Evolutionary conservation across 1,140 invertebrate genomes (phyloP).

Genomic region (Ruditapes philippinarum): DNA sequence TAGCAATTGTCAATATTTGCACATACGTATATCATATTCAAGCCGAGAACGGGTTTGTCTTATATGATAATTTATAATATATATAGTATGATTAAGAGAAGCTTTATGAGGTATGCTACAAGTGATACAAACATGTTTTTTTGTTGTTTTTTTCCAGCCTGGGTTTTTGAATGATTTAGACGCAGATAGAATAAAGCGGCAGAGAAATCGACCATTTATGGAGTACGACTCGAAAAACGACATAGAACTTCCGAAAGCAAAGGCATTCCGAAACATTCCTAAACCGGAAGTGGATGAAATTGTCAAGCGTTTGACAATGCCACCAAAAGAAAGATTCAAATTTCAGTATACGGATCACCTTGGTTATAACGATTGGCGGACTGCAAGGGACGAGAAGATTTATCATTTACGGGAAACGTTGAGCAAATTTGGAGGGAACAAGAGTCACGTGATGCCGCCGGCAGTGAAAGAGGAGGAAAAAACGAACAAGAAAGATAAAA

Average conservation of each 20-base stretch:
- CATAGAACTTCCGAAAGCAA: slow-evolving; percentile 37
- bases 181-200: not conserved
- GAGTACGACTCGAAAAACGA: slow-evolving; percentile 41
- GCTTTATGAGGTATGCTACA: too few species aligned
- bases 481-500: not conserved
- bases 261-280: slow-evolving; percentile 4
- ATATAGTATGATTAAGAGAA: too few species aligned
- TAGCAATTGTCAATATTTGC: too few species aligned
- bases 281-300: slow-evolving; percentile 20
- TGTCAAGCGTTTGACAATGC: slow-evolving; percentile 42
- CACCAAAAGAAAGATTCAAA: slow-evolving; percentile 29
- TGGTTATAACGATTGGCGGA: slow-evolving; percentile 40
- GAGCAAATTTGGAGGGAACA: slow-evolving; percentile 27
- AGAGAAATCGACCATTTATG: slow-evolving; percentile 34
- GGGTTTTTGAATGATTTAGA: slow-evolving; percentile 49
- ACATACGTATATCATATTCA: too few species aligned
- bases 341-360: slow-evolving; percentile 8
- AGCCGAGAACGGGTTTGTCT: too few species aligned
- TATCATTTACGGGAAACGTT: slow-evolving; percentile 23
- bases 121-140: not conserved
- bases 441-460: too few species aligned
- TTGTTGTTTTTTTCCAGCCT: slow-evolving; percentile 26
- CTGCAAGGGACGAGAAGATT: slow-evolving; percentile 34
- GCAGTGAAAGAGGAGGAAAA: not conserved
- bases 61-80: too few species aligned